Percentiles rank a stretch among this genome's conserved stretches.
These are phyloP conservation scores for Maconellicoccus hirsutus DNA, from an alignment of 1,140 invertebrate species.

Conservation along the genomic window DNA sequence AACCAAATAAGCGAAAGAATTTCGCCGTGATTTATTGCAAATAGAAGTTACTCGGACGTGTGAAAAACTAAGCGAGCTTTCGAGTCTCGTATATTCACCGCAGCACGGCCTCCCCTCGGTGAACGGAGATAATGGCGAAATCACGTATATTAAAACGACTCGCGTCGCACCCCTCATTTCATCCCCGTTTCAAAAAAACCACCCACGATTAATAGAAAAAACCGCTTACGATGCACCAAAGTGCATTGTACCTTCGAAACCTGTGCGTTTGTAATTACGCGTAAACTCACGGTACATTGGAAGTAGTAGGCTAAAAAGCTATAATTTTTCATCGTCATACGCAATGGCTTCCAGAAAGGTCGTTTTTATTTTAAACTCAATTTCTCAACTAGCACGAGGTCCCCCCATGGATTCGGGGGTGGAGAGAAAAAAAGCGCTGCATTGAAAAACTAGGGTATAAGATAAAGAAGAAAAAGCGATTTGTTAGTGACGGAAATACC, in stretches of 20 bases:
- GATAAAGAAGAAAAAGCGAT: conserved; percentile 14
- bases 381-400: background rate
- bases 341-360: background rate
- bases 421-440: background rate
- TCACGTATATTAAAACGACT: background rate
- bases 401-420: too few species aligned
- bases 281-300: background rate
- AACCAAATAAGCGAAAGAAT: background rate
- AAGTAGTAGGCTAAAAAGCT: background rate
- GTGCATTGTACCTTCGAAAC: too few species aligned
- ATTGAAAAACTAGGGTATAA: background rate
- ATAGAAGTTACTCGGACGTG: background rate
- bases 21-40: background rate
- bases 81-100: background rate
- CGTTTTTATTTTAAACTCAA: background rate
- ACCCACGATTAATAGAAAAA: background rate
- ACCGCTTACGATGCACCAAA: background rate
- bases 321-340: conserved; percentile 19
- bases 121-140: background rate
- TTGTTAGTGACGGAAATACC: conserved; percentile 18
- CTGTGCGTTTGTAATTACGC: background rate
- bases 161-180: background rate
- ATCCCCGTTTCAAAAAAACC: background rate
- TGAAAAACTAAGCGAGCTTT: background rate
- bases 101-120: background rate